phyloP scores from a whole-genome alignment of 2,113 vertebrate species.

The Odontesthes bonariensis region DNA sequence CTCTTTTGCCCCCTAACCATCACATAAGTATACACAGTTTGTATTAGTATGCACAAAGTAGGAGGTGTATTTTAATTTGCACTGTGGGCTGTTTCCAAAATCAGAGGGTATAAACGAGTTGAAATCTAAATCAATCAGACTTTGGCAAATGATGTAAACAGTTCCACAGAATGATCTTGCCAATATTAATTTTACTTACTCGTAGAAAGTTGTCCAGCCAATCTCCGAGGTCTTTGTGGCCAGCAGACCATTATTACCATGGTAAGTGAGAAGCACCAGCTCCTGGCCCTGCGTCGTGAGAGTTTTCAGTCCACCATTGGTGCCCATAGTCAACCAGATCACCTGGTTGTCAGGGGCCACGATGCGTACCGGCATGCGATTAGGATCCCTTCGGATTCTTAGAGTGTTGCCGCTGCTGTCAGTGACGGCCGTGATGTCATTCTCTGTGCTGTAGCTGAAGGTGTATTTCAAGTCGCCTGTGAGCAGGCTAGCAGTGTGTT shows the following conservation, averaged over 20 bases:
- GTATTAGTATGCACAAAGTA: slow-evolving; percentile 32
- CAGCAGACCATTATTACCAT: slow-evolving; percentile 94
- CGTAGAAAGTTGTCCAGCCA: slow-evolving; percentile 98
- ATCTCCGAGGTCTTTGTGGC: slow-evolving; percentile 96
- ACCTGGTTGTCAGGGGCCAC: slow-evolving; percentile 97
- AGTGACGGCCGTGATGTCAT: slow-evolving; percentile 91
- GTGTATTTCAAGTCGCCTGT: slow-evolving; percentile 94
- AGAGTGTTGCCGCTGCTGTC: slow-evolving; percentile 96
- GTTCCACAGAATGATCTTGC: slow-evolving; percentile 8
- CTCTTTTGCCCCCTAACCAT: slow-evolving; percentile 8
- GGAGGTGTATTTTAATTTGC: slow-evolving; percentile 35
- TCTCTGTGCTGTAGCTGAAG: slow-evolving; percentile 97
- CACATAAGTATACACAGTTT: slow-evolving; percentile 24
- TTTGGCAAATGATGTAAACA: slow-evolving; percentile 5
- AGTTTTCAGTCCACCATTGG: slow-evolving; percentile 93
- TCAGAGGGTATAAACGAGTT: slow-evolving; percentile 19
- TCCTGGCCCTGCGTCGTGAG: slow-evolving; percentile 95
- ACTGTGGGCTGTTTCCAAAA: slow-evolving; percentile 10
- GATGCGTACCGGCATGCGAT: slow-evolving; percentile 93
- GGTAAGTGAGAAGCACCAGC: slow-evolving; percentile 94
- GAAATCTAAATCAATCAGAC: slow-evolving; percentile 14
- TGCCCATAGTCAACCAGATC: slow-evolving; percentile 95
- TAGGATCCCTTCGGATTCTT: slow-evolving; percentile 92
- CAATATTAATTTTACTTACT: slow-evolving; percentile 86
- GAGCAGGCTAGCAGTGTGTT: slow-evolving; percentile 93